phyloP scores from a whole-genome alignment of 1,140 invertebrate genomes.

The Fragariocoptes setiger region DNA sequence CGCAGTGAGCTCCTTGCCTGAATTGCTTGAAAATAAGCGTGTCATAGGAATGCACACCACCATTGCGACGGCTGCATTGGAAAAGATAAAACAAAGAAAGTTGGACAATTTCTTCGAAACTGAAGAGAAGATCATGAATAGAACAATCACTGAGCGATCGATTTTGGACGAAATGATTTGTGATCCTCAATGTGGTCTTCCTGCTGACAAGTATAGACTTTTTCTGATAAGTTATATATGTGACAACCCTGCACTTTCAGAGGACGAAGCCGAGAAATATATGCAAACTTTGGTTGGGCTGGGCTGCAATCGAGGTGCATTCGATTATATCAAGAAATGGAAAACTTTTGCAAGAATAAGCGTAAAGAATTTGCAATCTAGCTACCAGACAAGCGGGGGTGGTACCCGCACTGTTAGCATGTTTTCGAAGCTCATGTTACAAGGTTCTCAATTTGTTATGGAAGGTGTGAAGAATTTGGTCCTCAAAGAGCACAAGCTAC shows the following conservation, averaged over 20 bases:
- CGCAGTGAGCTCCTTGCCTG: constrained; percentile 64
- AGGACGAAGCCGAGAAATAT: constrained; percentile 48
- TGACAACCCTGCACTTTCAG: constrained; percentile 37
- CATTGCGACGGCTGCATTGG: constrained; percentile 68
- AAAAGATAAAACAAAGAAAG: constrained; percentile 54
- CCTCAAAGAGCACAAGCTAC: constrained; percentile 66
- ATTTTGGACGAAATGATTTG: constrained; percentile 38
- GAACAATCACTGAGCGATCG: constrained; percentile 23
- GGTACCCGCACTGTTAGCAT: constrained; percentile 85
- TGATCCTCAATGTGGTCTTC: constrained; percentile 50
- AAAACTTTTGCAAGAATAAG: constrained; percentile 18
- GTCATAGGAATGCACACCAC: constrained; percentile 95
- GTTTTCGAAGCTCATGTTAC: constrained; percentile 87
- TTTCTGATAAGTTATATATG: constrained; percentile 75
- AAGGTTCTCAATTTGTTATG: constrained; percentile 94
- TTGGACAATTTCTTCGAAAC: constrained; percentile 85
- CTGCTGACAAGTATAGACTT: constrained; percentile 70
- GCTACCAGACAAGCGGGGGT: constrained; percentile 38
- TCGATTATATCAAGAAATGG: constrained; percentile 63
- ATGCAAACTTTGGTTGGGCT: constrained; percentile 37
- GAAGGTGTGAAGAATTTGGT: constrained; percentile 98
- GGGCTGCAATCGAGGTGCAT: constrained; percentile 48
- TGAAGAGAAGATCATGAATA: constrained; percentile 78
- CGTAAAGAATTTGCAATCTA: constrained; percentile 18
- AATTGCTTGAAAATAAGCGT: constrained; percentile 79